Evolutionary conservation across 2,888 invertebrate genomes (phyloP).

Genomic region (Lomographa bimaculata): DNA sequence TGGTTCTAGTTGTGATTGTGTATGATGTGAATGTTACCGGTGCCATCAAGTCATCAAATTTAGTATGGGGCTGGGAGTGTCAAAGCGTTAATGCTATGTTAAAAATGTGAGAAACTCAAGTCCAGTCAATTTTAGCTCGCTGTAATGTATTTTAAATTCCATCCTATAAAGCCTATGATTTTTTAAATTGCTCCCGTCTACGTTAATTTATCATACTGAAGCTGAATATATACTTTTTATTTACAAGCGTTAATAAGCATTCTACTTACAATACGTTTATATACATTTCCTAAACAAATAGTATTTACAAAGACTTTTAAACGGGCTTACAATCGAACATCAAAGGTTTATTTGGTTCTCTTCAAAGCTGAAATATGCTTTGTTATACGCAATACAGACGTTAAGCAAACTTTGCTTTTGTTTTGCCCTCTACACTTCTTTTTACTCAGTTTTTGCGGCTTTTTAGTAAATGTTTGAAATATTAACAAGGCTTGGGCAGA

Average conservation of each 20-base stretch:
- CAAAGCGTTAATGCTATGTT: too few relatives aligned
- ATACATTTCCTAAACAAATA: constrained; percentile 32
- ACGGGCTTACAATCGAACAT: constrained; percentile 22
- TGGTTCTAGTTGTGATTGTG: too few relatives aligned
- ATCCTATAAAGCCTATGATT: too few relatives aligned
- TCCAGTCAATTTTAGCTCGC: too few relatives aligned
- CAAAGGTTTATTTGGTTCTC: constrained; percentile 24
- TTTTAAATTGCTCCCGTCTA: too few relatives aligned
- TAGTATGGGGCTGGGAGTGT: too few relatives aligned
- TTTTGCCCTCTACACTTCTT: constrained; percentile 23
- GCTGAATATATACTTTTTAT: constrained; percentile 35
- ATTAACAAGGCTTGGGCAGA: constrained; percentile 9
- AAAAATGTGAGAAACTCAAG: too few relatives aligned
- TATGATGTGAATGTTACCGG: too few relatives aligned
- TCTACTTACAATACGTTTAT: constrained; percentile 34
- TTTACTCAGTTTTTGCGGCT: constrained; percentile 26
- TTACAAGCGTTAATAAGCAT: constrained; percentile 47
- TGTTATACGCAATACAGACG: constrained; percentile 27
- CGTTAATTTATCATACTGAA: constrained; percentile 19
- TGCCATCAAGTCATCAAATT: too few relatives aligned
- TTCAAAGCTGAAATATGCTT: constrained; percentile 28
- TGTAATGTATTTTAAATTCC: too few relatives aligned
- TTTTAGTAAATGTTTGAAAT: constrained; percentile 18
- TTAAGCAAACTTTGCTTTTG: constrained; percentile 19
- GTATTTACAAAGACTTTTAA: constrained; percentile 24